A percentile compares a stretch with the other conserved stretches of the same genome.
Conservation (phyloP, 2,797 vertebrate genomes). For the Malurus splendens region DNA sequence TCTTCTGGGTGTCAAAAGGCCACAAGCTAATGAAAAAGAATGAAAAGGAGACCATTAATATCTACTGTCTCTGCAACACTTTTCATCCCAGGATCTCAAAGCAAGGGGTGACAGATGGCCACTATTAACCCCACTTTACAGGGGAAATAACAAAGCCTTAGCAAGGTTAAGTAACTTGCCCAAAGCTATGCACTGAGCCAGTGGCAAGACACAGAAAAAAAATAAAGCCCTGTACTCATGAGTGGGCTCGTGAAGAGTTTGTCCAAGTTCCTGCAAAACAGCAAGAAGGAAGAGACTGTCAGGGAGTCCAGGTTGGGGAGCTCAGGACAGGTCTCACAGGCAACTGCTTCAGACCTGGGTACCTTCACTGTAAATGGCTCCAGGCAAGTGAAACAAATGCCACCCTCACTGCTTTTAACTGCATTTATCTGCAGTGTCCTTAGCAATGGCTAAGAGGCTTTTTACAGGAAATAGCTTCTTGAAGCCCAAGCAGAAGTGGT, state of each 20-base stretch:
- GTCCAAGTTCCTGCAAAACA: background rate
- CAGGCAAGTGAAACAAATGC: background rate
- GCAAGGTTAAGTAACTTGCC: conserved; percentile 36
- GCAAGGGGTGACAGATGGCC: background rate
- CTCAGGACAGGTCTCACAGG: accelerated
- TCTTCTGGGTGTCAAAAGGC: conserved; percentile 32
- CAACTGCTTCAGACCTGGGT: background rate
- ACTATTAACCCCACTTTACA: conserved; percentile 46
- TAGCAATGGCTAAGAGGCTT: background rate
- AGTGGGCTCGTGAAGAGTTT: background rate
- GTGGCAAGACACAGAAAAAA: background rate
- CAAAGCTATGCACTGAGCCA: background rate
- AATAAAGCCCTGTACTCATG: background rate
- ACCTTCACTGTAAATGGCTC: background rate
- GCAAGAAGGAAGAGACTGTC: background rate
- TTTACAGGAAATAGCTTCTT: background rate
- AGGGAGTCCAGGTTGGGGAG: background rate
- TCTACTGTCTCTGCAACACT: conserved; percentile 1
- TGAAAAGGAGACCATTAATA: conserved; percentile 2
- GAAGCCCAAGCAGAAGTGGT: background rate
- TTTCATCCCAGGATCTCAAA: conserved; percentile 25
- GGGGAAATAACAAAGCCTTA: conserved; percentile 8
- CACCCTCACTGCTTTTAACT: background rate
- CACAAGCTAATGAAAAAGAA: conserved; percentile 43
- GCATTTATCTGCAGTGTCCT: background rate